These are phyloP conservation scores for Microcebus griseorufus DNA, from an alignment of 2,113 vertebrate species.

Conservation along the genomic window DNA sequence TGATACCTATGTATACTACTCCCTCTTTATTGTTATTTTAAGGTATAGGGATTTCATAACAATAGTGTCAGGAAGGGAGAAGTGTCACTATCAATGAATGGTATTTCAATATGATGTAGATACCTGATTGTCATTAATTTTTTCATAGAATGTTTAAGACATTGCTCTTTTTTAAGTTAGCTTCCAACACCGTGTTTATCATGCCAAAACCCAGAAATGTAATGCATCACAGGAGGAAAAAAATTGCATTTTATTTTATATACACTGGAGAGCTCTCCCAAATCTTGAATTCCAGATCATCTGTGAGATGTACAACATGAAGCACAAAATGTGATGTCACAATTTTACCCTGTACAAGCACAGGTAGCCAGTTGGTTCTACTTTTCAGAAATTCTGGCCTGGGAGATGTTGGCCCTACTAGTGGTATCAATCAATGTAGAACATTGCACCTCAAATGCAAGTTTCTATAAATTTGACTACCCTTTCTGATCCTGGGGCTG, in stretches of 20 bases:
- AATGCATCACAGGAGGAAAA: background rate
- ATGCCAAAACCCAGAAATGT: background rate
- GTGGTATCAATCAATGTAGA: background rate
- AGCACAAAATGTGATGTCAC: background rate
- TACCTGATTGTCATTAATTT: background rate
- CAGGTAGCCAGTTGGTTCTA: background rate
- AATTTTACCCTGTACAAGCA: background rate
- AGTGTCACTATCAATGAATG: background rate
- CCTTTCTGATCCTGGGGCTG: background rate
- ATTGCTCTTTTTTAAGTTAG: background rate
- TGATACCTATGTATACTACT: background rate
- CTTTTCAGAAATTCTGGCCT: background rate
- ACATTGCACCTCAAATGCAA: background rate
- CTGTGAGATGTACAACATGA: background rate
- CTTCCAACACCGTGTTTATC: background rate
- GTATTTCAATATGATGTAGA: background rate
- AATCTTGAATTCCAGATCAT: background rate
- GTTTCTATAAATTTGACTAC: background rate
- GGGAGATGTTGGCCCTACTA: background rate
- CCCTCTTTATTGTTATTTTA: background rate
- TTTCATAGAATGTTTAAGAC: background rate
- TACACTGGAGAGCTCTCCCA: rapidly evolving
- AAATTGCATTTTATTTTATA: background rate
- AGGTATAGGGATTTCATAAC: background rate
- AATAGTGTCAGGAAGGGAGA: background rate